These are phyloP conservation scores for Nemopilema nomurai DNA, from an alignment of 30 jellyfish, hydroid and myxozoan species.

Conservation along the genomic window DNA sequence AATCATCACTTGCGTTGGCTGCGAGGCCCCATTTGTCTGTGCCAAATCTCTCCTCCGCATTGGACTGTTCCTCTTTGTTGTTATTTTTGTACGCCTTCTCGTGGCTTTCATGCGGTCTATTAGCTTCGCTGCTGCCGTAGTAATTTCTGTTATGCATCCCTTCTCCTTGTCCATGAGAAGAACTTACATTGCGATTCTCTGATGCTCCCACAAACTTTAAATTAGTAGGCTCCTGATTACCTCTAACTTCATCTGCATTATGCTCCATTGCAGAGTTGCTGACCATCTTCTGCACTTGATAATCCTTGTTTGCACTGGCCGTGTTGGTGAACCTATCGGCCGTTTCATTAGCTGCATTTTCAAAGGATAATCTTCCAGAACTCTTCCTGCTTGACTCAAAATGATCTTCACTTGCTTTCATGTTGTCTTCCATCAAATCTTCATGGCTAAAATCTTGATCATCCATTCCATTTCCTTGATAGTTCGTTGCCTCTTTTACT, in stretches of 20 bases:
- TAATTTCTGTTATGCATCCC: neutral
- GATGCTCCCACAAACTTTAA: no score
- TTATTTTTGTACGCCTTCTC: neutral
- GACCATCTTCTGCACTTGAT: no score
- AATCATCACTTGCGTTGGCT: neutral
- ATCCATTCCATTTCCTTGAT: neutral
- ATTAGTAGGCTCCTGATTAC: no score
- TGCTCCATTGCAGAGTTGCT: neutral
- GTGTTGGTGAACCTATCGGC: neutral
- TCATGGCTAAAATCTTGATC: slow-evolving; percentile 18
- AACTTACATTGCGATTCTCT: neutral
- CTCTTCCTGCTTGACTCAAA: neutral
- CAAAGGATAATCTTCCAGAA: neutral
- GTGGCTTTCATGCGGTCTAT: neutral
- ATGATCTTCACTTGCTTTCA: neutral
- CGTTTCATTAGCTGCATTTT: neutral
- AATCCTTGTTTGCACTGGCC: no score
- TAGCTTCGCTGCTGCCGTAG: neutral
- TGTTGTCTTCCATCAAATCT: slow-evolving; percentile 21
- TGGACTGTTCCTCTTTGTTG: neutral
- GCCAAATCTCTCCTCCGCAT: neutral
- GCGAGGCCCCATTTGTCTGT: neutral
- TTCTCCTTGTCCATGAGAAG: neutral
- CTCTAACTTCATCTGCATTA: neutral
- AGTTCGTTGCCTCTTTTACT: neutral